Evolutionary conservation across 2,888 invertebrate genomes (phyloP), one percentile per base, ranked within the genome.

Genomic region (Phrixothrix hirtus): DNA sequence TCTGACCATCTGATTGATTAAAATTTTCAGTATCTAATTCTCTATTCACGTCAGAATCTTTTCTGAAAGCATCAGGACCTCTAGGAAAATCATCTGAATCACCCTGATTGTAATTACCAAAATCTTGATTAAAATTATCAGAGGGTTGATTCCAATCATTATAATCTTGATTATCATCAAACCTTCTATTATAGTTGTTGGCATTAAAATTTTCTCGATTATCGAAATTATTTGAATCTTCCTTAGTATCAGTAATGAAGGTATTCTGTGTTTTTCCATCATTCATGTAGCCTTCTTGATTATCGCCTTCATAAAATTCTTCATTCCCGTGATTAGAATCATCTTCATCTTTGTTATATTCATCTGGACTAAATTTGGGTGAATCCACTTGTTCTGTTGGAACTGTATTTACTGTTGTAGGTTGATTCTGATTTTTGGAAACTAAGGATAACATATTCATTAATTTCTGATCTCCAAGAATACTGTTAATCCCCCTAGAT

Each of bases 401-500:
- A 2, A 45, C 10, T 21, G 58, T 63, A 37, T 56, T 54, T 14
- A 79, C 75, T 29, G 51, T 43, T 10, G 29, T 35, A 12, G 57
- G 37, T n/a, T 48, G n/a, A 43, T 27, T 68, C 53, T 71, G 70
- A 55, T 67, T 73, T 57, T 75, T 70, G 1, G 74, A 67, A 2
- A 75, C 75, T 62, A 74, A 64, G 14, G 81, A 81, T 14, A 85
- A 72, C 63, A 84, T 83, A 63, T 79, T 82, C 74, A 84, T 77
- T 43, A 85, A 77, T 69, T 83, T 84, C 61, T 81, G 80, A 77
- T 85, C 83, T 9, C 83, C 83, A 35, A 85, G 75, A 59, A 85
- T 83, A 52, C 75, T 79, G 64, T 82, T 82, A 43, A 84, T 83
- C 17, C 83, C 83, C 66, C 81, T 80, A 2, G 83, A 82, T 58